Percentiles rank a stretch among this genome's conserved stretches.
phyloP scores from a whole-genome alignment of 2,797 vertebrate genomes.

The Psittacula echo region DNA sequence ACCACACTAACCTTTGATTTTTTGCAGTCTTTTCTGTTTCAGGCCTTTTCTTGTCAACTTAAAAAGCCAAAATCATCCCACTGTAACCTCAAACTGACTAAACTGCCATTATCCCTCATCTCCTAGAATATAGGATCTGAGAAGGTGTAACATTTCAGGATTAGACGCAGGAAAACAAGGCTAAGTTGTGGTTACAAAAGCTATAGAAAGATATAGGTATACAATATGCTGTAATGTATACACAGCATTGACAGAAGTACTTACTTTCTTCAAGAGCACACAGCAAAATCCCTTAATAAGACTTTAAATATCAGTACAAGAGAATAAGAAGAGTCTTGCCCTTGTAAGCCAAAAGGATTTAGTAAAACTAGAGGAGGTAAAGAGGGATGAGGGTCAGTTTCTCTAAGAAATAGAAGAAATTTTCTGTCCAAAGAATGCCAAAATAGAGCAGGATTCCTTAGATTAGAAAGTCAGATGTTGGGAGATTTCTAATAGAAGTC shows the following conservation, averaged over 20 bases:
- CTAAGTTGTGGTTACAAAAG: background rate
- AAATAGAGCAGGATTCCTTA: background rate
- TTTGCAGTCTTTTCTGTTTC: background rate
- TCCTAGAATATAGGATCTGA: background rate
- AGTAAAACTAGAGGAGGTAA: background rate
- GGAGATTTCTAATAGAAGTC: background rate
- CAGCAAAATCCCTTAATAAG: background rate
- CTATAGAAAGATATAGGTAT: background rate
- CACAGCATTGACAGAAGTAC: background rate
- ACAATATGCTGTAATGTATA: background rate
- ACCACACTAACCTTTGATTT: background rate
- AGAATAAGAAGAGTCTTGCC: background rate
- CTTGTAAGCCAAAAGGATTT: background rate
- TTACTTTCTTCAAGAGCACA: background rate
- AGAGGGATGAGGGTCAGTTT: background rate
- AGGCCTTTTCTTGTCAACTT: background rate
- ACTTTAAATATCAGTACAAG: background rate
- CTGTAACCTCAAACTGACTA: background rate
- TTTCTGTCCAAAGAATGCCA: background rate
- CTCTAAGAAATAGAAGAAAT: background rate
- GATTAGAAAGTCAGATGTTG: background rate
- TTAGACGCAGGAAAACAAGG: background rate
- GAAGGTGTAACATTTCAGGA: background rate
- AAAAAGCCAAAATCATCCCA: background rate
- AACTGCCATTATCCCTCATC: background rate